Evolutionary conservation across 2,113 vertebrate genomes (phyloP).

Genomic region (Melanerpes formicivorus): DNA sequence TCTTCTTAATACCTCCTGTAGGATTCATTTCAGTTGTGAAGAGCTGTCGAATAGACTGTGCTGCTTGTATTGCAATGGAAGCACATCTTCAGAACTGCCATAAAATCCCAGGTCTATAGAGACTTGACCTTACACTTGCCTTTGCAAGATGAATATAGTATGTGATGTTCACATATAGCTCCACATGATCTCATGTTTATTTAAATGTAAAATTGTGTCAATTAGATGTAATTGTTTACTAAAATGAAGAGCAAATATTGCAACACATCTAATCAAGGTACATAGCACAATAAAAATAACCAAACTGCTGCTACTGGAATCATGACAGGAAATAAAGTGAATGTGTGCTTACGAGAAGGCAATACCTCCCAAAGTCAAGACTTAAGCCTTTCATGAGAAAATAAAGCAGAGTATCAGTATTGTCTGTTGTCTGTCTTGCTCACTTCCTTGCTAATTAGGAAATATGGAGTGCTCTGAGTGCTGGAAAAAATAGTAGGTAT

Average conservation of each 20-base stretch:
- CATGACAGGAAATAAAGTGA: neutral
- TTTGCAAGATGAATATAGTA: neutral
- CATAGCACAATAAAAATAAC: neutral
- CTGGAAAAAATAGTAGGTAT: neutral
- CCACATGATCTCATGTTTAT: neutral
- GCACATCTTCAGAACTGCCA: rapidly evolving
- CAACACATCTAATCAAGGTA: rapidly evolving
- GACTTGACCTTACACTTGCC: neutral
- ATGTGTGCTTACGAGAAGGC: neutral
- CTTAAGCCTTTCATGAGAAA: neutral
- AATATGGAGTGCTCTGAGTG: neutral
- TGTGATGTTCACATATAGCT: neutral
- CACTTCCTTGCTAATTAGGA: neutral
- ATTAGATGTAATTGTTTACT: neutral
- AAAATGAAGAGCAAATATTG: neutral
- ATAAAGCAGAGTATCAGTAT: neutral
- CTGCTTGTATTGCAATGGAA: neutral
- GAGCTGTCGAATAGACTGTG: neutral
- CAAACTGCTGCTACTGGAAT: neutral
- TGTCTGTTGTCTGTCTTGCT: neutral
- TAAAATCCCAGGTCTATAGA: neutral
- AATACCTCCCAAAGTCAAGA: neutral
- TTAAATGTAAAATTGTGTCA: neutral
- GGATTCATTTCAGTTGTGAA: neutral
- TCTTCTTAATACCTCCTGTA: neutral